Conservation (phyloP, 2,888 invertebrate genomes). For the Pteria penguin region DNA sequence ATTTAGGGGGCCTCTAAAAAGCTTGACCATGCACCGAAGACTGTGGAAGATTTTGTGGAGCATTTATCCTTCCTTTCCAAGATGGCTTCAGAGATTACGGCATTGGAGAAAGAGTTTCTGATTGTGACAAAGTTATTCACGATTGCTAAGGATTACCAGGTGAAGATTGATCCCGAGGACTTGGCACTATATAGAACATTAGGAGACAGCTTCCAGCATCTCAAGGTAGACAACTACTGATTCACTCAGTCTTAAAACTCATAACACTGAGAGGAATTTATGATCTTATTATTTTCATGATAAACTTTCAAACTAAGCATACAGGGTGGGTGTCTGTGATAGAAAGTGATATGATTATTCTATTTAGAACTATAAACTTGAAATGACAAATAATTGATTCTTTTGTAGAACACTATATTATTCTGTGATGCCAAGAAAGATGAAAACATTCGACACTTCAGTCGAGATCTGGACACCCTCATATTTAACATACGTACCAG, state of each 20-base stretch:
- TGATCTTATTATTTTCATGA: too few relatives aligned
- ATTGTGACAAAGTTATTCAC: constrained; percentile 79
- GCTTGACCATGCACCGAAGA: constrained; percentile 74
- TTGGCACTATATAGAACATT: constrained; percentile 79
- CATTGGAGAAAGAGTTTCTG: constrained; percentile 78
- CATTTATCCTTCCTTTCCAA: constrained; percentile 79
- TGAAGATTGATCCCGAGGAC: constrained; percentile 75
- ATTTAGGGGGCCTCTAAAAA: constrained; percentile 76
- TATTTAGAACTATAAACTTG: too few relatives aligned
- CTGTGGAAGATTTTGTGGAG: constrained; percentile 80
- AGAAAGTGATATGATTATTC: too few relatives aligned
- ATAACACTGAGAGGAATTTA: too few relatives aligned
- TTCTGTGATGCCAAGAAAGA: constrained; percentile 80
- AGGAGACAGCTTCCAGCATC: constrained; percentile 78
- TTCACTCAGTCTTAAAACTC: too few relatives aligned
- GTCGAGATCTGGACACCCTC: constrained; percentile 75
- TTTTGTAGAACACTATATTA: constrained; percentile 76
- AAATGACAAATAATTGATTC: too few relatives aligned
- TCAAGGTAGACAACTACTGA: constrained; percentile 71
- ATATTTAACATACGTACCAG: constrained; percentile 73
- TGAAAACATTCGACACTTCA: constrained; percentile 79
- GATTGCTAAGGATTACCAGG: constrained; percentile 77
- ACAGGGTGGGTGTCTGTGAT: too few relatives aligned
- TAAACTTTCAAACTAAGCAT: too few relatives aligned
- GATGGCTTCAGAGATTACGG: constrained; percentile 77